These are phyloP conservation scores for Temnothorax longispinosus DNA, from an alignment of 1,140 invertebrate species.

Conservation along the genomic window DNA sequence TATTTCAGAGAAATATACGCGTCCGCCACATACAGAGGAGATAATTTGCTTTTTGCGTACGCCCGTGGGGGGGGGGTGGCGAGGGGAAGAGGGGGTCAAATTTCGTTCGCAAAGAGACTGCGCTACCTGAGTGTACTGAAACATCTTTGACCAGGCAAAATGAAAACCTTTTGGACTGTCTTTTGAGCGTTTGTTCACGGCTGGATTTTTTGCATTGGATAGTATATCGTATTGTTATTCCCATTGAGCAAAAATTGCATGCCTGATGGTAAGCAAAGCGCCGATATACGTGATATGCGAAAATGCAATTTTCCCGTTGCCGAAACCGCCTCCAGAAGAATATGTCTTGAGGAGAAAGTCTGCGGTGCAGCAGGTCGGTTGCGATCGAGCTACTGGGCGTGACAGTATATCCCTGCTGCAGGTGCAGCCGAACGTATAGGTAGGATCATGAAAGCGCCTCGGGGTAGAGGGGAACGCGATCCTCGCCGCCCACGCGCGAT, in stretches of 20 bases:
- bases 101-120: conserved; percentile 39
- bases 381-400: conserved; percentile 74
- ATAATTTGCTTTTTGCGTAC: conserved; percentile 45
- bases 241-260: not conserved
- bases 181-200: not conserved
- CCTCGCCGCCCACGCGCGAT: conserved; percentile 76
- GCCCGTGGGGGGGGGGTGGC: not conserved
- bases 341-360: not conserved
- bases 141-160: conserved; percentile 15
- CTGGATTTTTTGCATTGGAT: not conserved
- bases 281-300: not conserved
- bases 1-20: conserved; percentile 57
- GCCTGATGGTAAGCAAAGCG: not conserved
- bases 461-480: conserved; percentile 55
- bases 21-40: conserved; percentile 21
- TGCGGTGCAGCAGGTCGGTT: conserved; percentile 43
- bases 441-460: conserved; percentile 60
- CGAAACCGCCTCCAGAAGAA: not conserved
- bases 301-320: not conserved
- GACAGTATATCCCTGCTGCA: conserved; percentile 73
- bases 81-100: not conserved
- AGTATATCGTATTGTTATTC: not conserved
- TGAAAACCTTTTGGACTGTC: not conserved
- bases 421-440: conserved; percentile 68
- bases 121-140: conserved; percentile 1